Base-by-base conservation (phyloP, 2,888 invertebrate genomes). In the Lithophane leautieri region DNA sequence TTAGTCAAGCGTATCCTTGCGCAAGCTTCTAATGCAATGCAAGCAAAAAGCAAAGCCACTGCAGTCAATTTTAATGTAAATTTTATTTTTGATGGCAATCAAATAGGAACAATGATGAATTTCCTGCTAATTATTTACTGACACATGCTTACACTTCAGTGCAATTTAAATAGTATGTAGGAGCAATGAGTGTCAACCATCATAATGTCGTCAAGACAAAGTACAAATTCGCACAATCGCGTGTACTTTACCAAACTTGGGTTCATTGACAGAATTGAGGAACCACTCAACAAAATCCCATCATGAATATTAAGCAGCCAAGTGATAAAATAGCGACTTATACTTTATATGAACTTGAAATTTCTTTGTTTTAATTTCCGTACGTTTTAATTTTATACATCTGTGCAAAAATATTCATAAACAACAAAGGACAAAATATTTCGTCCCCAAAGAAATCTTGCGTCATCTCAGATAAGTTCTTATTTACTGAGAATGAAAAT, bases 21-120 rank as follows among this genome's bases (percentile, higher is more conserved):
- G 79, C 81, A 78, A 73, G 79, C 42, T 65, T 73, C 70, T 70
- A 70, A 78, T 42, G 67, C 67, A 73, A 80, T 6, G n/a, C 56
- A 63, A 65, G 2, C 19, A 56, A 61, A 75, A 75, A n/a, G 1
- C 19, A 56, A 47, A 11, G 14, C 34, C 73, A 63, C 58, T 40
- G 19, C 25, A 62, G 12, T 42, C 14, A 62, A 73, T 68, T 63
- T 58, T 16, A 68, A 73, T 79, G 50, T 34, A 40, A 73, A 83
- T 70, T 74, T 12, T n/a, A 34, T 50, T 70, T 79, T 11, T 61
- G 7, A 44, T 79, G 50, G 42, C 28, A 65, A 73, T 9, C 50
- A 22, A 22, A 50, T 9, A 9, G 22, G 9, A 19, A 19, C 50
- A 44, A 47, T 61, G 34, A 63, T 68, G 22, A 67, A 56, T 71